Percentiles rank a stretch among this genome's conserved stretches.
Conservation (phyloP, 2,888 invertebrate species). For the Hemithea aestivaria region DNA sequence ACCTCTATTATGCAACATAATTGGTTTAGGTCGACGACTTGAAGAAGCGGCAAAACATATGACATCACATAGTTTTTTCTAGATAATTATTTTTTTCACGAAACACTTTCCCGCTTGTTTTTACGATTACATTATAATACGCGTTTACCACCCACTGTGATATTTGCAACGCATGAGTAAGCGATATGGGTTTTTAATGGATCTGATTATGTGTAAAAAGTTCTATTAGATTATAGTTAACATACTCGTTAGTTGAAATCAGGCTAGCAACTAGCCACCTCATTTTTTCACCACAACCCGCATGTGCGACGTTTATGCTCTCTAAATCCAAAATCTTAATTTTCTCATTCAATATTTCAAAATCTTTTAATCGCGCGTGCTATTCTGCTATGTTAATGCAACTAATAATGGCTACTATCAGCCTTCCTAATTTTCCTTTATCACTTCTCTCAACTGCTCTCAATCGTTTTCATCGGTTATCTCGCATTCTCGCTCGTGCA, state of each 20-base stretch:
- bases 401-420: too few species aligned
- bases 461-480: too few species aligned
- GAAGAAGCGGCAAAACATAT: conserved; percentile 49
- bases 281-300: too few species aligned
- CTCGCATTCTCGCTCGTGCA: not conserved
- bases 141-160: conserved; percentile 35
- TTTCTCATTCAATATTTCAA: too few species aligned
- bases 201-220: conserved; percentile 34
- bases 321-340: too few species aligned
- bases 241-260: conserved; percentile 1
- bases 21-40: conserved; percentile 67
- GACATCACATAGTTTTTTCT: conserved; percentile 33
- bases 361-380: too few species aligned
- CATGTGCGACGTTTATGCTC: too few species aligned
- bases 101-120: conserved; percentile 56
- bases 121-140: conserved; percentile 33
- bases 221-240: conserved; percentile 20
- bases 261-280: too few species aligned
- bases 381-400: too few species aligned
- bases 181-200: conserved; percentile 28
- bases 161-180: conserved; percentile 52
- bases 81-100: conserved; percentile 40
- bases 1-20: conserved; percentile 66
- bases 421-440: too few species aligned
- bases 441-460: too few species aligned